Percentiles rank a stretch among this genome's conserved stretches.
phyloP scores from a whole-genome alignment of 2,797 vertebrate species.

The Stomatorhinus walkeri region DNA sequence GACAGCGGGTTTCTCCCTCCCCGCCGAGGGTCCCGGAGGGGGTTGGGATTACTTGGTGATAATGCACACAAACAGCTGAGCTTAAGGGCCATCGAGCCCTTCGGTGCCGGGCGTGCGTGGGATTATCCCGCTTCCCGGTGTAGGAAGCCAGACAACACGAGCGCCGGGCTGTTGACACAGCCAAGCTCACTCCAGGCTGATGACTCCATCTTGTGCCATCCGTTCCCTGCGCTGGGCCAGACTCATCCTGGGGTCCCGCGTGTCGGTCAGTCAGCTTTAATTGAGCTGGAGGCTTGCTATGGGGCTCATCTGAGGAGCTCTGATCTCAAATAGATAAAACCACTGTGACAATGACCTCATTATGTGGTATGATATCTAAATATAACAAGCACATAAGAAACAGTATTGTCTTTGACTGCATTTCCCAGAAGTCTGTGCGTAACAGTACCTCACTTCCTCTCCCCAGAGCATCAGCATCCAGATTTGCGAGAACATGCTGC shows the following conservation, averaged over 20 bases:
- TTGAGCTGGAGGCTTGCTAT: not conserved
- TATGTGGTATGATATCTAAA: not conserved
- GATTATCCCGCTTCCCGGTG: not conserved
- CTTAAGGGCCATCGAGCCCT: not conserved
- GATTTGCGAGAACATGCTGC: slow-evolving; percentile 84
- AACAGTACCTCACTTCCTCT: not conserved
- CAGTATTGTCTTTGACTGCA: not conserved
- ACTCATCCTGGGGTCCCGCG: not conserved
- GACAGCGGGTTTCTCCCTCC: not conserved
- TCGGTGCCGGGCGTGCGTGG: not conserved
- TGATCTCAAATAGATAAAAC: not conserved
- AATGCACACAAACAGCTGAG: not conserved
- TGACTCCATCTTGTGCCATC: not conserved
- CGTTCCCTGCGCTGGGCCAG: not conserved
- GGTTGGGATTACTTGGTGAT: slow-evolving; percentile 1
- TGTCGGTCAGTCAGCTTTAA: not conserved
- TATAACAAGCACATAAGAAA: not conserved
- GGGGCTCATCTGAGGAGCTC: not conserved
- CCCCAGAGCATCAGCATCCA: slow-evolving; percentile 79
- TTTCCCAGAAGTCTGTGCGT: not conserved
- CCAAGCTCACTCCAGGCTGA: not conserved
- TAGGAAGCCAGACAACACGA: not conserved
- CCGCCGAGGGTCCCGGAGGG: not conserved
- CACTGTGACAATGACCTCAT: not conserved
- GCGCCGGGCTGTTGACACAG: not conserved